A percentile compares a stretch with the other conserved stretches of the same genome.
These are phyloP conservation scores for Drosophila yooni DNA, from an alignment of 2,888 invertebrate genomes.

Conservation along the genomic window DNA sequence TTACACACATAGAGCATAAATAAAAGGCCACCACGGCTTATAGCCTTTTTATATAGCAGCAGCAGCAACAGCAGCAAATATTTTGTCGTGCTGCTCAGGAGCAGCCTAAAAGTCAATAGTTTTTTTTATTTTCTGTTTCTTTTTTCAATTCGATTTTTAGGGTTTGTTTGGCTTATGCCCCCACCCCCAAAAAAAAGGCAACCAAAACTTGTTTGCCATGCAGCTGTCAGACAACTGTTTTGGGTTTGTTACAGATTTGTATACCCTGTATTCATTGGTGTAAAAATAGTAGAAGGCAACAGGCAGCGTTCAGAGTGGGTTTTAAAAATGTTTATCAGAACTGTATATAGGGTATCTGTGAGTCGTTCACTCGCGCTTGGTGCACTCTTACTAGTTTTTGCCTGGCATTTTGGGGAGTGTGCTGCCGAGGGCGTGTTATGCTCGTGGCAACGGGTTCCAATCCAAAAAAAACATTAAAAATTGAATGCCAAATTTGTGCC, in stretches of 20 bases:
- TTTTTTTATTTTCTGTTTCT: constrained; percentile 3
- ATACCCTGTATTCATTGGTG: background rate
- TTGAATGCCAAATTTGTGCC: constrained; percentile 61
- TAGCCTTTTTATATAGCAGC: constrained; percentile 17
- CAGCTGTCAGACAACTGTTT: constrained; percentile 43
- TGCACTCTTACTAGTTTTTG: constrained; percentile 9
- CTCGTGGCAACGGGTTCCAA: constrained; percentile 39
- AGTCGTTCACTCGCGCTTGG: background rate
- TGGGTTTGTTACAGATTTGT: constrained; percentile 41
- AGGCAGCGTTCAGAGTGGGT: background rate
- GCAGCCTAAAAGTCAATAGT: constrained; percentile 26
- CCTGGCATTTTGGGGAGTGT: constrained; percentile 61
- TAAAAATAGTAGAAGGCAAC: background rate
- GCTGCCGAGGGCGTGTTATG: constrained; percentile 43
- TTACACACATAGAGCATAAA: constrained; percentile 18
- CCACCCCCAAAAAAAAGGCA: background rate
- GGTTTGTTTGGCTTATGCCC: constrained; percentile 55
- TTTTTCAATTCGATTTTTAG: constrained; percentile 41
- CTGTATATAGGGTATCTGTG: background rate
- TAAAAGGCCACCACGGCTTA: constrained; percentile 58
- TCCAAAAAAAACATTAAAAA: constrained; percentile 29
- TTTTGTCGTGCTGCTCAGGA: constrained; percentile 33
- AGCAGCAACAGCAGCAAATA: constrained; percentile 13
- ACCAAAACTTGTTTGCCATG: constrained; percentile 54
- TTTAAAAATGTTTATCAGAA: background rate